A percentile compares a stretch with the other conserved stretches of the same genome.
Evolutionary conservation across 2,113 vertebrate genomes (phyloP).

Genomic region (Indicator indicator): DNA sequence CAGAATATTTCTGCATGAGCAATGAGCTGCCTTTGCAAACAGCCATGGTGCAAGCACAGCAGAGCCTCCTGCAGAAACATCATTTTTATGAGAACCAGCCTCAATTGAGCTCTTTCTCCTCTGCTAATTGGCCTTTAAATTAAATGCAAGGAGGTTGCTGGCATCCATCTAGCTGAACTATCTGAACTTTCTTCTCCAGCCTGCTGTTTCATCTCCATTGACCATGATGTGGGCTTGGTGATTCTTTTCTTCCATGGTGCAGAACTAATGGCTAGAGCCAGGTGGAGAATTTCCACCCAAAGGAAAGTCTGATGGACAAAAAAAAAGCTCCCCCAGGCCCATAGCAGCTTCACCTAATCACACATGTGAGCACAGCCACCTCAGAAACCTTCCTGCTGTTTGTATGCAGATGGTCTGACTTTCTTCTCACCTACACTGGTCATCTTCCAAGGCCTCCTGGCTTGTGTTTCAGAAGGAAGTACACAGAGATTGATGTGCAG

Average conservation of each 20-base stretch:
- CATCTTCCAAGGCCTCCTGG: background rate
- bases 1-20: conserved; percentile 43
- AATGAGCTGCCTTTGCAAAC: background rate
- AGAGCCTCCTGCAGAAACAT: background rate
- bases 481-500: background rate
- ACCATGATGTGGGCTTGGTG: background rate
- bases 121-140: conserved; percentile 52
- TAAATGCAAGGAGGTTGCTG: background rate
- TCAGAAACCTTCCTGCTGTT: background rate
- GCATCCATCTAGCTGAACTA: background rate
- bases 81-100: background rate
- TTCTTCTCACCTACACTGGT: background rate
- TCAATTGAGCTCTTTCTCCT: conserved; percentile 48
- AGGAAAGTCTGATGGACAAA: background rate
- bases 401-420: background rate
- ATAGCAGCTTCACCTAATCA: background rate
- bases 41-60: background rate
- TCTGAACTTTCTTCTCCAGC: background rate
- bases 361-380: background rate
- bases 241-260: background rate
- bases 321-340: background rate
- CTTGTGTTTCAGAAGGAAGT: background rate
- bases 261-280: background rate
- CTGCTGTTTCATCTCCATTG: background rate
- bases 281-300: background rate